Percentiles rank a stretch among this genome's conserved stretches.
Evolutionary conservation across 2,113 vertebrate genomes (phyloP).

Genomic region (Oostethus manadensis): DNA sequence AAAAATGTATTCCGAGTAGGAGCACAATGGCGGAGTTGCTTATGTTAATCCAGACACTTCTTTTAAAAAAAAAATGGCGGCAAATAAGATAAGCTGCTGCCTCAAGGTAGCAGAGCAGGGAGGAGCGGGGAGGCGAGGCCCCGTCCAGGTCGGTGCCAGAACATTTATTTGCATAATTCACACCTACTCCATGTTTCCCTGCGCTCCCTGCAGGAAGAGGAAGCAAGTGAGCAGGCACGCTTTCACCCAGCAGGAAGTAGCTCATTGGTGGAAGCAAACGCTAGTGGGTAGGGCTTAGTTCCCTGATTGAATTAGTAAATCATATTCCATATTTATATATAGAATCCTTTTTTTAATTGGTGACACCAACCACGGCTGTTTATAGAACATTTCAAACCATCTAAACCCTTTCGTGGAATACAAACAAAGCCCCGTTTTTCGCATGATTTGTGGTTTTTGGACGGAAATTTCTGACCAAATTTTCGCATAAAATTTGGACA

Average conservation of each 20-base stretch:
- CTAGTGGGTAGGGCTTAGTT: slow-evolving; percentile 9
- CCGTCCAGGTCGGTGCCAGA: slow-evolving; percentile 59
- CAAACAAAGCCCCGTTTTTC: too few relatives aligned
- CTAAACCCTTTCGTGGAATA: too few relatives aligned
- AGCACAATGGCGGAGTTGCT: slow-evolving; percentile 70
- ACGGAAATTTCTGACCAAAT: too few relatives aligned
- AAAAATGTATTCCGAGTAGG: slow-evolving; percentile 66
- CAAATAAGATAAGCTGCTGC: slow-evolving; percentile 67
- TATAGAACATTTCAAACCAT: not conserved
- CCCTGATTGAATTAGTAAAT: slow-evolving; percentile 7
- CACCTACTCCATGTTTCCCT: slow-evolving; percentile 54
- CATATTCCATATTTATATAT: too few relatives aligned
- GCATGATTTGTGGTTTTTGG: too few relatives aligned
- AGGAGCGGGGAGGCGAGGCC: not conserved
- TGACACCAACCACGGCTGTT: not conserved
- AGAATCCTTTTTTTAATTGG: slow-evolving; percentile 1
- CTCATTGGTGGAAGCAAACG: slow-evolving; percentile 9
- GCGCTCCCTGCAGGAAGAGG: slow-evolving; percentile 20
- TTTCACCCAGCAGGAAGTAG: slow-evolving; percentile 10
- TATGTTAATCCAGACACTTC: slow-evolving; percentile 69
- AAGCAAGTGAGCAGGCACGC: not conserved
- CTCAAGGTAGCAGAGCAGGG: slow-evolving; percentile 55
- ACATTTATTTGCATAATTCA: slow-evolving; percentile 69
- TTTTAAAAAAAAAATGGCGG: slow-evolving; percentile 35
- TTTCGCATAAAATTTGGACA: too few relatives aligned